A percentile compares a stretch with the other conserved stretches of the same genome.
Evolutionary conservation across 2,113 vertebrate species (phyloP).

Genomic region (Hemibagrus wyckioides): DNA sequence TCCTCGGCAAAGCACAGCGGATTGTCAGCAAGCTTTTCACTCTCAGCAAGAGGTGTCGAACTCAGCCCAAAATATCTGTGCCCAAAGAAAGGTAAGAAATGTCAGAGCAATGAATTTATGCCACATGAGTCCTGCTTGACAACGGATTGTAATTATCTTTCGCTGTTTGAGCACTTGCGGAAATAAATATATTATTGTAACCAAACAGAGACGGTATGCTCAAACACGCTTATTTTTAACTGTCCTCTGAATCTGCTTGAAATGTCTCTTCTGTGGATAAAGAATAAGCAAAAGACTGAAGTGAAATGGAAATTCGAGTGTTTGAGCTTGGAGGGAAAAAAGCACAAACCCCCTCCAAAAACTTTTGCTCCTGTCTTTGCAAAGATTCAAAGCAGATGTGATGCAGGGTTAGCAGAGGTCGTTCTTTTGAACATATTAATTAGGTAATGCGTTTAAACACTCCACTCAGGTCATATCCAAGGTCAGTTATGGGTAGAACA

Average conservation of each 20-base stretch:
- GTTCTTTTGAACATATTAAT: slow-evolving; percentile 49
- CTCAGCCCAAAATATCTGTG: slow-evolving; percentile 71
- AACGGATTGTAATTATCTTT: slow-evolving; percentile 32
- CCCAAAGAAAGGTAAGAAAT: slow-evolving; percentile 77
- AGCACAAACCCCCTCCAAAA: neutral
- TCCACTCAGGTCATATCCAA: slow-evolving; percentile 38
- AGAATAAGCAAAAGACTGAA: neutral
- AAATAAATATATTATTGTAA: slow-evolving; percentile 25
- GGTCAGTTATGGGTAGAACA: slow-evolving; percentile 51
- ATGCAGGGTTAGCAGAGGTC: slow-evolving; percentile 33
- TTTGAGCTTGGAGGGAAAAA: neutral
- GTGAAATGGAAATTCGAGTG: neutral
- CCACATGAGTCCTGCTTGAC: slow-evolving; percentile 4
- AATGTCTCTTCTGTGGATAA: slow-evolving; percentile 1
- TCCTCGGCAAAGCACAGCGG: slow-evolving; percentile 72
- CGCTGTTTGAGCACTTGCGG: neutral
- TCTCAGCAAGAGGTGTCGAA: slow-evolving; percentile 79
- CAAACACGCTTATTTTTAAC: neutral
- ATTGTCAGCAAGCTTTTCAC: slow-evolving; percentile 77
- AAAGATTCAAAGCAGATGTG: slow-evolving; percentile 20
- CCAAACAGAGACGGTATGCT: neutral
- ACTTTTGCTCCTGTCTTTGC: neutral
- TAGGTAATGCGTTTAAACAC: slow-evolving; percentile 52
- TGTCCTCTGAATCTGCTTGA: slow-evolving; percentile 2
- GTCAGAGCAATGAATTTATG: neutral